These are phyloP conservation scores for Clarias magur DNA, from an alignment of 2,113 vertebrate genomes.

Conservation along the genomic window DNA sequence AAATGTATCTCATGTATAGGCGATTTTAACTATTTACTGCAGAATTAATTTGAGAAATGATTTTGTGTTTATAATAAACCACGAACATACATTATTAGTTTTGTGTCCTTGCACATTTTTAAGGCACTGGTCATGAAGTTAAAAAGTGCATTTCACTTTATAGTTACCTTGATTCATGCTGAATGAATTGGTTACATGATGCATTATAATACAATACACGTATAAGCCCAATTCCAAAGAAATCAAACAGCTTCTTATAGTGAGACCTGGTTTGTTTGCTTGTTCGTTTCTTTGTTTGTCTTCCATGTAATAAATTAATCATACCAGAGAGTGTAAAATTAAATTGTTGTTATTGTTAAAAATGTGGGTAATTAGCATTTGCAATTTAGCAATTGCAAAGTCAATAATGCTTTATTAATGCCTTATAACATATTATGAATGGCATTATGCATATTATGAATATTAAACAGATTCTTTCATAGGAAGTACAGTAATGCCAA, in stretches of 20 bases:
- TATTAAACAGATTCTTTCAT: background rate
- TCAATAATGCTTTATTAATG: background rate
- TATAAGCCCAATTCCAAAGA: background rate
- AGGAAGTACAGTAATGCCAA: background rate
- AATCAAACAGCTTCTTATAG: background rate
- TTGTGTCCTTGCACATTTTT: background rate
- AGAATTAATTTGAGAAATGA: background rate
- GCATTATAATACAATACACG: background rate
- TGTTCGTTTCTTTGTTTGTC: background rate
- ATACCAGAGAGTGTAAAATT: too few relatives aligned
- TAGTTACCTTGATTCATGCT: background rate
- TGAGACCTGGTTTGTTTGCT: background rate
- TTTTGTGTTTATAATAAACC: background rate
- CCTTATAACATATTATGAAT: background rate
- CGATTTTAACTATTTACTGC: background rate
- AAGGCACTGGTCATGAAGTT: background rate
- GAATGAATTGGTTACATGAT: background rate
- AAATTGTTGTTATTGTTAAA: background rate
- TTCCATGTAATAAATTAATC: too few relatives aligned
- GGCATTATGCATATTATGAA: background rate
- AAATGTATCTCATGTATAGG: background rate
- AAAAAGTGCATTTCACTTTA: background rate
- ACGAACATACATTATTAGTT: background rate
- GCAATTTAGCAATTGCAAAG: too few relatives aligned
- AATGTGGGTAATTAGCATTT: background rate